These are phyloP conservation scores for Thripadectes ignobilis DNA, from an alignment of 2,797 vertebrate genomes.

Conservation along the genomic window DNA sequence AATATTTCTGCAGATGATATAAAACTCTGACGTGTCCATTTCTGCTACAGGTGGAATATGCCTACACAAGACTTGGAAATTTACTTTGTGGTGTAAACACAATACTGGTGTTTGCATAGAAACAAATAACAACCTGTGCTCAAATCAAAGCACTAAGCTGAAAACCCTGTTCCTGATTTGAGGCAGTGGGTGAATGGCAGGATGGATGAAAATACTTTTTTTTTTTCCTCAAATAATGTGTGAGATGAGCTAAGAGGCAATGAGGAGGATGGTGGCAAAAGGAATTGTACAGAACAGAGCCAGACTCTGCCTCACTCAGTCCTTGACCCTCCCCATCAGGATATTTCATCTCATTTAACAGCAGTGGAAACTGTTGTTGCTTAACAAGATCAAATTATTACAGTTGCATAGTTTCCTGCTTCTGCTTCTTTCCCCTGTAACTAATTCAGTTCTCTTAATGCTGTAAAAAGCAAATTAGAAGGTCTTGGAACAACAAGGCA, in stretches of 20 bases:
- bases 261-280: not conserved
- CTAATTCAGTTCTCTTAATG: not conserved
- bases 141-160: not conserved
- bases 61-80: not conserved
- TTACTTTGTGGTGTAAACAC: not conserved
- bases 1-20: not conserved
- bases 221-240: not conserved
- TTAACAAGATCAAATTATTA: constrained; percentile 7
- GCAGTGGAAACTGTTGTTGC: not conserved
- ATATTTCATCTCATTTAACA: not conserved
- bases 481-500: not conserved
- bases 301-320: not conserved
- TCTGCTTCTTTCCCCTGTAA: not conserved
- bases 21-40: not conserved
- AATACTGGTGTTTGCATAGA: not conserved
- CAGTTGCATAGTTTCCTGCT: not conserved
- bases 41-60: not conserved
- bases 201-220: not conserved
- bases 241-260: not conserved
- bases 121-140: not conserved
- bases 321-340: not conserved
- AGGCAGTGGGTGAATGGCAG: not conserved
- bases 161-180: not conserved
- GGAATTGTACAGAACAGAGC: not conserved
- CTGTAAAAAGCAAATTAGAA: not conserved